These are phyloP conservation scores for Cheumatopsyche charites DNA, from an alignment of 1,140 invertebrate genomes.

Conservation along the genomic window DNA sequence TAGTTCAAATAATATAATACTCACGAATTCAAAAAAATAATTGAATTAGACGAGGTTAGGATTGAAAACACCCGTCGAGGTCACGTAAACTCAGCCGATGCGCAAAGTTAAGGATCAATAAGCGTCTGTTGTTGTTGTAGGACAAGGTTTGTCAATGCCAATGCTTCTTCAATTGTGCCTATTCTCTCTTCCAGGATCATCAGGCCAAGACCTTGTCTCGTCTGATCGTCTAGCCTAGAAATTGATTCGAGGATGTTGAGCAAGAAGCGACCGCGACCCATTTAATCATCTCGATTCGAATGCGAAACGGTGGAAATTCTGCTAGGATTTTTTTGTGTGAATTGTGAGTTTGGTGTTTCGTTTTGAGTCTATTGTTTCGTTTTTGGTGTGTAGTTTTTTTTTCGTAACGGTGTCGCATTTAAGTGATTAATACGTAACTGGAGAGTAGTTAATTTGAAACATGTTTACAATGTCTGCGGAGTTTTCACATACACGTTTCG, in stretches of 20 bases:
- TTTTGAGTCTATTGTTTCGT: too few relatives aligned
- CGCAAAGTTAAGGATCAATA: too few relatives aligned
- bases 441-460: neutral
- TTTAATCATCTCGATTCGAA: neutral
- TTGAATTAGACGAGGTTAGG: too few relatives aligned
- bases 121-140: neutral
- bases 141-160: slow-evolving; percentile 25
- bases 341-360: too few relatives aligned
- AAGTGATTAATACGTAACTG: too few relatives aligned
- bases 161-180: slow-evolving; percentile 13
- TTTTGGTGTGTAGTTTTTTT: too few relatives aligned
- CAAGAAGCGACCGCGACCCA: slow-evolving; percentile 17
- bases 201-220: slow-evolving; percentile 15
- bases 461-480: neutral
- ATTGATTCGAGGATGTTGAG: slow-evolving; percentile 8
- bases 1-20: too few relatives aligned
- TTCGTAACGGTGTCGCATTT: too few relatives aligned
- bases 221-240: slow-evolving; percentile 1
- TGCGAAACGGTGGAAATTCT: neutral
- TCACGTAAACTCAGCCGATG: too few relatives aligned
- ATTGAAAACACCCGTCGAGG: too few relatives aligned
- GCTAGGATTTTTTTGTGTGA: too few relatives aligned
- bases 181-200: neutral
- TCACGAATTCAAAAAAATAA: too few relatives aligned
- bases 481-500: neutral